A percentile compares a stretch with the other conserved stretches of the same genome.
phyloP scores from a whole-genome alignment of 2,113 vertebrate species.

The Penelope pileata region DNA sequence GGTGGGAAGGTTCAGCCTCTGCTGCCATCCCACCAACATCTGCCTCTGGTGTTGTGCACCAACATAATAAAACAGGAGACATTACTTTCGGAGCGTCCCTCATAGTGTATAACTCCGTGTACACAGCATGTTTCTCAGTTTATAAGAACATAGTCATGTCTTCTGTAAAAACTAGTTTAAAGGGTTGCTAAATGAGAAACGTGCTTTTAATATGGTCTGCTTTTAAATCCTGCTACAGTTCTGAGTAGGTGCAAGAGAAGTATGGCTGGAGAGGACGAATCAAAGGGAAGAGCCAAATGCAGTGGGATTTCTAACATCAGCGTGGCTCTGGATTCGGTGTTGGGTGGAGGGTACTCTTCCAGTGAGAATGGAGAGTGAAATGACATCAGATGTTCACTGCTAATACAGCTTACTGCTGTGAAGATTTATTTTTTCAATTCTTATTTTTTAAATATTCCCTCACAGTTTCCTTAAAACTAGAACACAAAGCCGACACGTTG shows the following conservation, averaged over 20 bases:
- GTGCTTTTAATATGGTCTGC: not conserved
- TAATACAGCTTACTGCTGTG: not conserved
- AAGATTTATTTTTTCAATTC: not conserved
- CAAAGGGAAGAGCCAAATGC: not conserved
- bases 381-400: not conserved
- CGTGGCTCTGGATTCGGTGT: not conserved
- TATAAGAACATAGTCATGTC: not conserved
- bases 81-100: too few relatives aligned
- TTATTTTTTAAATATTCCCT: not conserved
- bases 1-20: too few relatives aligned
- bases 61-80: too few relatives aligned
- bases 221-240: not conserved
- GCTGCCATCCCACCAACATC: too few relatives aligned
- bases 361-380: not conserved
- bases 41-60: too few relatives aligned
- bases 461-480: not conserved
- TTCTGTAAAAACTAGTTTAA: not conserved
- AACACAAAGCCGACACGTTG: not conserved
- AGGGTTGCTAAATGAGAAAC: not conserved
- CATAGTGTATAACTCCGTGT: not conserved
- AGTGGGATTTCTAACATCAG: not conserved
- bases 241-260: not conserved
- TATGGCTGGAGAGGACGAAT: not conserved
- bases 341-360: not conserved
- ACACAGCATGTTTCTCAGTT: not conserved